Conservation (phyloP, 2,113 vertebrate species). For the Malurus alboscapulatus region DNA sequence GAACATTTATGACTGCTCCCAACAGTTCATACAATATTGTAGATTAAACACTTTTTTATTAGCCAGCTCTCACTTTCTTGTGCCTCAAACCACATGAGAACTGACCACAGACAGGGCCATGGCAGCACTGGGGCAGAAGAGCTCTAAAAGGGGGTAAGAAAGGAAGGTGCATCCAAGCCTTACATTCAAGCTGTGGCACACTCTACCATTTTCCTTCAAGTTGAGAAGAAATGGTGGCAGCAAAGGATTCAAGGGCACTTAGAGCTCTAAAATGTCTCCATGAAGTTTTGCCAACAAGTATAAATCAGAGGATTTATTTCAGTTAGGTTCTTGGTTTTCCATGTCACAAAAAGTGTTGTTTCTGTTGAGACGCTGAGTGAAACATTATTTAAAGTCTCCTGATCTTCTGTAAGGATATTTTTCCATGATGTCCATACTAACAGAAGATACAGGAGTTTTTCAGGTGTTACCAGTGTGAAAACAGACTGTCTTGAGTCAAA, state of each 20-base stretch:
- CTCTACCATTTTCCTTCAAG: no score
- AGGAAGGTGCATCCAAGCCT: not conserved
- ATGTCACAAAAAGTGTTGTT: not conserved
- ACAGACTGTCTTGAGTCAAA: not conserved
- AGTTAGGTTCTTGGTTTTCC: not conserved
- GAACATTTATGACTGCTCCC: not conserved
- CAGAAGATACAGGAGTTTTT: not conserved
- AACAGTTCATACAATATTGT: not conserved
- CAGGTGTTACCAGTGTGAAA: not conserved
- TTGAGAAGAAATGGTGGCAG: no score
- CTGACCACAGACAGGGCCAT: not conserved
- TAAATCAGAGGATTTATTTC: not conserved
- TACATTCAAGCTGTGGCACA: no score
- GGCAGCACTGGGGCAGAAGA: not conserved
- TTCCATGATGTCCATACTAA: not conserved
- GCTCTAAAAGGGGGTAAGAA: not conserved
- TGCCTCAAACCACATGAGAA: not conserved
- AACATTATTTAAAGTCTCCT: not conserved
- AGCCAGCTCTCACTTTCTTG: not conserved
- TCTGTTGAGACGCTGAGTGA: not conserved
- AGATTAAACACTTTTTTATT: not conserved
- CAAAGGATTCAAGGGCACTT: no score
- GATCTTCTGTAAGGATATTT: not conserved
- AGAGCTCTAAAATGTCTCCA: not conserved
- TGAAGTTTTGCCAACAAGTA: not conserved